These are phyloP conservation scores for Myathropa florea DNA, from an alignment of 2,888 invertebrate genomes.

Conservation along the genomic window DNA sequence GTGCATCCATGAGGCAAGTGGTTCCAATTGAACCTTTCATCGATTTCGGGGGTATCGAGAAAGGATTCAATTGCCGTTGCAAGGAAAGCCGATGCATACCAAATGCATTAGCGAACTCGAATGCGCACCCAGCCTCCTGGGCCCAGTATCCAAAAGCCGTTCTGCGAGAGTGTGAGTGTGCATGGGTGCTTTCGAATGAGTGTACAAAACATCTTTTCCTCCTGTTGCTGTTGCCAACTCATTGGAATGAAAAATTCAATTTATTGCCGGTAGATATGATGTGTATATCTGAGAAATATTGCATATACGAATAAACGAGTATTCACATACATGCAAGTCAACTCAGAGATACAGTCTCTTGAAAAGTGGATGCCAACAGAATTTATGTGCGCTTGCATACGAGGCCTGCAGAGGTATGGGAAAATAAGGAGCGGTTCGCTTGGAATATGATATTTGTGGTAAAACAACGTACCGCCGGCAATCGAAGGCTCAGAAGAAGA, in stretches of 20 bases:
- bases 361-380: slow-evolving; percentile 32
- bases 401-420: neutral
- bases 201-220: slow-evolving; percentile 64
- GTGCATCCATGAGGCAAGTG: slow-evolving; percentile 69
- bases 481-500: slow-evolving; percentile 38
- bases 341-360: slow-evolving; percentile 15
- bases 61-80: slow-evolving; percentile 65
- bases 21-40: slow-evolving; percentile 68
- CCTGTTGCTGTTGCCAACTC: slow-evolving; percentile 55
- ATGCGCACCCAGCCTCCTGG: neutral
- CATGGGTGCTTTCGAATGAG: neutral
- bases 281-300: slow-evolving; percentile 5
- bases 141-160: neutral
- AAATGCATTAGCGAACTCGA: slow-evolving; percentile 7
- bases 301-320: no score
- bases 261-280: slow-evolving; percentile 59
- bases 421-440: neutral
- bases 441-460: slow-evolving; percentile 49
- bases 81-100: slow-evolving; percentile 44
- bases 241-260: slow-evolving; percentile 67
- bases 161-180: no score
- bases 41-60: slow-evolving; percentile 54
- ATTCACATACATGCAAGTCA: neutral
- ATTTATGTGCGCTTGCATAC: neutral
- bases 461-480: slow-evolving; percentile 8